phyloP scores from a whole-genome alignment of 2,113 vertebrate genomes.

The Charadrius vociferus region DNA sequence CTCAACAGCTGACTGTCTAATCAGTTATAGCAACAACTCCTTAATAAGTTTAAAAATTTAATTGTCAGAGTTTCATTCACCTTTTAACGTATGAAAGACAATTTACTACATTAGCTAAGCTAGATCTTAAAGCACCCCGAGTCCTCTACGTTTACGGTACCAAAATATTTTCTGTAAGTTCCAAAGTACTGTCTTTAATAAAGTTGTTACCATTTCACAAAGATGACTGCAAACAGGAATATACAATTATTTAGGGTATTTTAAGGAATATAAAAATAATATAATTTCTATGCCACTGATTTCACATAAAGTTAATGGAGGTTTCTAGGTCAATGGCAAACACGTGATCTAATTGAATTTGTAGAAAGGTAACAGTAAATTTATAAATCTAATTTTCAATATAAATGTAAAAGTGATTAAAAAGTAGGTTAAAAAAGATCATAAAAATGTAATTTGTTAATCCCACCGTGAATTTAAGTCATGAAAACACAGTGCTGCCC shows the following conservation, averaged over 20 bases:
- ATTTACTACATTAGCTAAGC: conserved; percentile 25
- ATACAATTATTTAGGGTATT: neutral
- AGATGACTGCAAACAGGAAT: neutral
- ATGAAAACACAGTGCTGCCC: neutral
- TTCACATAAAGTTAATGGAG: neutral
- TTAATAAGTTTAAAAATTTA: conserved; percentile 51
- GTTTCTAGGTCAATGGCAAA: conserved; percentile 53
- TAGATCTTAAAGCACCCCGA: neutral
- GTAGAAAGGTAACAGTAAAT: neutral
- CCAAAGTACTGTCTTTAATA: neutral
- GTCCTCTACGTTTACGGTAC: neutral
- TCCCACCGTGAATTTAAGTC: neutral
- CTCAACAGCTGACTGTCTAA: conserved; percentile 61
- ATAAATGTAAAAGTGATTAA: neutral
- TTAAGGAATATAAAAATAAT: neutral
- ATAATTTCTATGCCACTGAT: neutral
- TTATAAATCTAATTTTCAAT: neutral
- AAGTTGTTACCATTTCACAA: neutral
- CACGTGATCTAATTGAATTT: neutral
- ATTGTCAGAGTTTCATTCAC: conserved; percentile 6
- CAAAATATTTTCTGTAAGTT: neutral
- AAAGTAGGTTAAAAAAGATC: neutral
- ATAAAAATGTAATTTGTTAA: neutral
- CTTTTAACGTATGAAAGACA: neutral
- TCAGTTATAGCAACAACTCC: conserved; percentile 38